Evolutionary conservation across 2,113 vertebrate species (phyloP).

Genomic region (Stercorarius parasiticus): DNA sequence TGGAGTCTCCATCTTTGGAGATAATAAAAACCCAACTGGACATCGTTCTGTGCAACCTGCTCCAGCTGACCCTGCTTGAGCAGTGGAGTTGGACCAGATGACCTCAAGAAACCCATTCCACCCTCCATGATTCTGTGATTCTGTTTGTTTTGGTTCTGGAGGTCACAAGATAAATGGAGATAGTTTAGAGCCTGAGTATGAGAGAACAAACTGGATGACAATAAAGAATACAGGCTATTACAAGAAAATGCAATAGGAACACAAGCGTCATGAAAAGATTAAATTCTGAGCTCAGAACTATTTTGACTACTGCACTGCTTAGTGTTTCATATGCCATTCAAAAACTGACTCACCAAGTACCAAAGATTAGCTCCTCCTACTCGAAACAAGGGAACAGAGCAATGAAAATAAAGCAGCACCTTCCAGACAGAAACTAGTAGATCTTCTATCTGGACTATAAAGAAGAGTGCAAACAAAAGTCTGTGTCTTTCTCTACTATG

Average conservation of each 20-base stretch:
- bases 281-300: neutral
- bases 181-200: neutral
- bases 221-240: neutral
- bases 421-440: neutral
- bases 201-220: neutral
- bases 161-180: neutral
- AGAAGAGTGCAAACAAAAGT: neutral
- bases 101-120: neutral
- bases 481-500: neutral
- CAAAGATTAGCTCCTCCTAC: neutral
- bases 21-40: neutral
- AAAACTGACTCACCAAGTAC: neutral
- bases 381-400: neutral
- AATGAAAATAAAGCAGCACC: neutral
- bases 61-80: neutral
- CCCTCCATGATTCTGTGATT: neutral
- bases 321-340: neutral
- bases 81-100: neutral
- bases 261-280: neutral
- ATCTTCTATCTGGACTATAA: neutral
- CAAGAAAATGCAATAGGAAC: neutral
- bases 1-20: neutral
- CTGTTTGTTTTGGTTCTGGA: neutral
- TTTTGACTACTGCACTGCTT: neutral
- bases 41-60: neutral